Evolutionary conservation across 2,797 vertebrate species (phyloP), one percentile per base, ranked within the genome.

Genomic region (Odontamblyopus lacepedii): DNA sequence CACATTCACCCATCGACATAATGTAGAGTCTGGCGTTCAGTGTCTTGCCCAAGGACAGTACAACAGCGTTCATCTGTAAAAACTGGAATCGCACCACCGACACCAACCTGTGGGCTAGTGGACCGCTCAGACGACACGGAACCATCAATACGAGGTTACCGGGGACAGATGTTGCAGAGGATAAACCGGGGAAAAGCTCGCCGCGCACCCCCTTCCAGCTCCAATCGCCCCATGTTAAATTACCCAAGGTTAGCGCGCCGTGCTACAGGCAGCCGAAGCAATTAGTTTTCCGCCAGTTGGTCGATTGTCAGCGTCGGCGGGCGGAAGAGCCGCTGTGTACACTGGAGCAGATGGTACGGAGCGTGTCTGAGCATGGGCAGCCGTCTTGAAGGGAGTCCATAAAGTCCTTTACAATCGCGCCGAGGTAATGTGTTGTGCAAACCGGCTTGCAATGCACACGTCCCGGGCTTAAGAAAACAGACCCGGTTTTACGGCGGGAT

Each of bases 231-330:
- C 82, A 79, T 78, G 86, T 85, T 87, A 86, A 91, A 88, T 91
- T 86, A 90, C 83, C 83, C 74, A 75, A 76, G 85, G 85, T 91
- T 91, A 90, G 83, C 80, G 77, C 76, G 64, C 81, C 71, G 55
- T 79, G 81, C 76, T 74, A 71, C 85, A 86, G 84, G 80, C 71
- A 67, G 79, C 78, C 75, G 71, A 85, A 74, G 89, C 86, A 87
- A 90, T 92, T 91, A 83, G 78, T 90, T 90, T 87, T 85, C 75
- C 78, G 81, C 79, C 82, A 84, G 87, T 88, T 89, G 76, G 85
- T 85, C 81, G 83, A 86, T 80, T 84, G 84, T 84, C 83, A 82
- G 88, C 81, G 76, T 84, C 83, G 71, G 75, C 72, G 77, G 78
- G 78, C 76, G 6, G 71, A 85, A 71, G 80, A 84, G 80, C 70